A percentile compares a stretch with the other conserved stretches of the same genome.
These are phyloP conservation scores for Gastrophysa polygoni DNA, from an alignment of 2,888 invertebrate genomes.

Conservation along the genomic window DNA sequence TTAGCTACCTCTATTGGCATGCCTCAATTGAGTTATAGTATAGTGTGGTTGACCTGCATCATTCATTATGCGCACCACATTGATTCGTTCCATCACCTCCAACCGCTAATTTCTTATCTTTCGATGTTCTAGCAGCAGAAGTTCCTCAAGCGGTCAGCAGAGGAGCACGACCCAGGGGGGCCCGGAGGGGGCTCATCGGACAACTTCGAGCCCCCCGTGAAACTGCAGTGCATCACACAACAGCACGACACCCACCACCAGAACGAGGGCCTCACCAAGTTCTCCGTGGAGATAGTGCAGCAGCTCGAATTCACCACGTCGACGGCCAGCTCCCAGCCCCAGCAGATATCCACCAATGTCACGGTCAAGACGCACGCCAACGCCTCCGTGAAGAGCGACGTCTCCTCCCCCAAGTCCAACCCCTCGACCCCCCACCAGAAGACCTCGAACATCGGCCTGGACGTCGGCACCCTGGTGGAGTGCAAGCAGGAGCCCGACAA, in stretches of 20 bases:
- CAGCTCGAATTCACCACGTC: conserved; percentile 89
- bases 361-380: conserved; percentile 84
- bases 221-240: conserved; percentile 69
- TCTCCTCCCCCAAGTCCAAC: conserved; percentile 62
- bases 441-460: conserved; percentile 58
- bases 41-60: too few relatives aligned
- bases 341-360: conserved; percentile 90
- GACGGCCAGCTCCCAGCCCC: conserved; percentile 84
- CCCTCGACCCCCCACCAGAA: conserved; percentile 58
- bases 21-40: too few relatives aligned
- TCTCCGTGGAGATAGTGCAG: conserved; percentile 92
- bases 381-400: conserved; percentile 68
- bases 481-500: conserved; percentile 74
- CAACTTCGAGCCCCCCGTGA: conserved; percentile 77
- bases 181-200: conserved; percentile 51
- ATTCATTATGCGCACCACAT: not conserved
- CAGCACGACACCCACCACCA: conserved; percentile 55
- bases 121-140: conserved; percentile 76
- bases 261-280: conserved; percentile 69
- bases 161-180: conserved; percentile 65
- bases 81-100: not conserved
- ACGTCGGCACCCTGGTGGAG: conserved; percentile 73
- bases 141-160: conserved; percentile 76
- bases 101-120: conserved; percentile 10
- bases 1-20: too few relatives aligned